phyloP scores from a whole-genome alignment of 2,888 invertebrate species.

The Meteorus colon region DNA sequence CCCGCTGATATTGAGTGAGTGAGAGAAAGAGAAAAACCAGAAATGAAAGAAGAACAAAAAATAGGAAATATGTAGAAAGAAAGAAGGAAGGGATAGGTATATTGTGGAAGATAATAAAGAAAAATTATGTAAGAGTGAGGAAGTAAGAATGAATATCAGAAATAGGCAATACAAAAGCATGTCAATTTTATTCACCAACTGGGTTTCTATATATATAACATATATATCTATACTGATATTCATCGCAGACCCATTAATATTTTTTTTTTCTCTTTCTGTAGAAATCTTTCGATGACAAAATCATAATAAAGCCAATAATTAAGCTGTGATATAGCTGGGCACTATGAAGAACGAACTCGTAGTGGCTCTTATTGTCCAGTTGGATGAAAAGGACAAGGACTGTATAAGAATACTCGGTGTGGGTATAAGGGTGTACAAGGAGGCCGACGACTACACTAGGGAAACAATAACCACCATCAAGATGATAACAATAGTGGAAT shows the following conservation, averaged over 20 bases:
- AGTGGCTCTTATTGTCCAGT: conserved; percentile 64
- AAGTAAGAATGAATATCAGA: conserved; percentile 20
- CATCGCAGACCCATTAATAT: not conserved
- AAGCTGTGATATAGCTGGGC: conserved; percentile 59
- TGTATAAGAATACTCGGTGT: conserved; percentile 40
- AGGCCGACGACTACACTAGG: conserved; percentile 48
- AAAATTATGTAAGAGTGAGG: conserved; percentile 17
- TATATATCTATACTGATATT: conserved; percentile 33
- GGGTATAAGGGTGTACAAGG: conserved; percentile 48
- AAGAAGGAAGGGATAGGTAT: not conserved
- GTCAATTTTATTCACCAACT: conserved; percentile 5
- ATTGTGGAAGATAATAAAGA: not conserved
- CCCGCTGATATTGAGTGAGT: conserved; percentile 41
- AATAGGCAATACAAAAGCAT: conserved; percentile 25
- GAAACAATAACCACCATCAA: conserved; percentile 68
- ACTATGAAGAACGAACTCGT: conserved; percentile 52
- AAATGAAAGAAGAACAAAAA: conserved; percentile 31
- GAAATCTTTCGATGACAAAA: conserved; percentile 59
- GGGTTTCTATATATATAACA: conserved; percentile 1
- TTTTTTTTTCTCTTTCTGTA: conserved; percentile 6
- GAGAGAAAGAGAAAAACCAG: conserved; percentile 41
- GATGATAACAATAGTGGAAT: conserved; percentile 68
- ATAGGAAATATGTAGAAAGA: not conserved
- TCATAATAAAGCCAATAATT: conserved; percentile 71
- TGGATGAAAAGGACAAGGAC: conserved; percentile 61